Conservation (phyloP, 2,113 vertebrate species). For the Oxyruncus cristatus region DNA sequence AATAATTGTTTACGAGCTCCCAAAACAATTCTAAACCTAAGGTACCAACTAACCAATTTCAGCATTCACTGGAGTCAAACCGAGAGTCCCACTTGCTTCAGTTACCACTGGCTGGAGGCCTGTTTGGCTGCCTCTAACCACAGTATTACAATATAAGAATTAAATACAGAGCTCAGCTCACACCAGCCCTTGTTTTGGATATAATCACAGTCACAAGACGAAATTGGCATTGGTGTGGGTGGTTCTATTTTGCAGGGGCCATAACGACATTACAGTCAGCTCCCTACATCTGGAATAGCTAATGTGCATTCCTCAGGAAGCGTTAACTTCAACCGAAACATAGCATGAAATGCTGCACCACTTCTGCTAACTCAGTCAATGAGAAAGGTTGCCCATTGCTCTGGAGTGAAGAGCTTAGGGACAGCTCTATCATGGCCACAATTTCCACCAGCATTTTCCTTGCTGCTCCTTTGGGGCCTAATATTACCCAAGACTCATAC, state of each 20-base stretch:
- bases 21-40: neutral
- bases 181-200: constrained; percentile 52
- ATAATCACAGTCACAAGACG: constrained; percentile 56
- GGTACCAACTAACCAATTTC: neutral
- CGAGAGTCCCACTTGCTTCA: neutral
- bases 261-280: neutral
- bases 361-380: neutral
- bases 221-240: constrained; percentile 58
- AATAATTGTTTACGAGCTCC: constrained; percentile 16
- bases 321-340: constrained; percentile 15
- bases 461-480: neutral
- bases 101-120: constrained; percentile 12
- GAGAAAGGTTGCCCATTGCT: neutral
- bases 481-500: neutral
- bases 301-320: constrained; percentile 41
- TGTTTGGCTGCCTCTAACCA: constrained; percentile 39
- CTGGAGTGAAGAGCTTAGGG: neutral
- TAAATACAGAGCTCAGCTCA: constrained; percentile 48
- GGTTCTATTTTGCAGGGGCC: constrained; percentile 59
- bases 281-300: constrained; percentile 62
- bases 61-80: neutral
- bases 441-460: neutral
- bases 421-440: neutral
- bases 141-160: constrained; percentile 61
- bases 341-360: neutral